A percentile compares a stretch with the other conserved stretches of the same genome.
Evolutionary conservation across 2,113 vertebrate genomes (phyloP).

Genomic region (Eulemur rufifrons): DNA sequence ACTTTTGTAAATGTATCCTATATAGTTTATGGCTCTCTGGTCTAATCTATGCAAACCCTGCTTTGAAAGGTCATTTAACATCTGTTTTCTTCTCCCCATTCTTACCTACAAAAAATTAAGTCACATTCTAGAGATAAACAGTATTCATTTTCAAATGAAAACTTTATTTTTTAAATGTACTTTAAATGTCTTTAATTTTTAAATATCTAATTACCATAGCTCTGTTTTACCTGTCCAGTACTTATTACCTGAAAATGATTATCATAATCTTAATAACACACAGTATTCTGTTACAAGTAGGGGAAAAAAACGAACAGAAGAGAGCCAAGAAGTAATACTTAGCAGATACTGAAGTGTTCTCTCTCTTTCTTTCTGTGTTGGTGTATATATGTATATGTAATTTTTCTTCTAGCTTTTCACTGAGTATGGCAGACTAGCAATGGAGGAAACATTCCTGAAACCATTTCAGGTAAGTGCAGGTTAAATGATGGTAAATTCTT

Average conservation of each 20-base stretch:
- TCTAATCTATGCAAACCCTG: neutral
- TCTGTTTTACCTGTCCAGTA: constrained; percentile 21
- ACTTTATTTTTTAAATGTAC: constrained; percentile 39
- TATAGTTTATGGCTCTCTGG: neutral
- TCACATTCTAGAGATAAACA: neutral
- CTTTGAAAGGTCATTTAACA: constrained; percentile 33
- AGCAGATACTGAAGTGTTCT: constrained; percentile 45
- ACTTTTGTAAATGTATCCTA: neutral
- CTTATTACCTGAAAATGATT: constrained; percentile 45
- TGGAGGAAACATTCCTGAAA: constrained; percentile 98
- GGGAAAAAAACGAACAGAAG: neutral
- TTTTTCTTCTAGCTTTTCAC: constrained; percentile 93
- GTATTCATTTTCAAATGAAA: constrained; percentile 14
- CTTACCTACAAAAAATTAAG: neutral
- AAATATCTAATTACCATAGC: neutral
- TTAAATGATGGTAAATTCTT: constrained; percentile 35
- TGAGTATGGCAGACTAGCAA: constrained; percentile 96
- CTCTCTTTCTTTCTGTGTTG: neutral
- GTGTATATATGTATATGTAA: neutral
- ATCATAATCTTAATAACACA: neutral
- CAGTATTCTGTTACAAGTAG: neutral
- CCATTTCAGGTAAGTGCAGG: constrained; percentile 93
- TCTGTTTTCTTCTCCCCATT: neutral
- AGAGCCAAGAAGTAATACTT: constrained; percentile 30
- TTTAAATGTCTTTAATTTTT: neutral